These are phyloP conservation scores for Empis stercorea DNA, from an alignment of 2,888 invertebrate genomes.

Conservation along the genomic window DNA sequence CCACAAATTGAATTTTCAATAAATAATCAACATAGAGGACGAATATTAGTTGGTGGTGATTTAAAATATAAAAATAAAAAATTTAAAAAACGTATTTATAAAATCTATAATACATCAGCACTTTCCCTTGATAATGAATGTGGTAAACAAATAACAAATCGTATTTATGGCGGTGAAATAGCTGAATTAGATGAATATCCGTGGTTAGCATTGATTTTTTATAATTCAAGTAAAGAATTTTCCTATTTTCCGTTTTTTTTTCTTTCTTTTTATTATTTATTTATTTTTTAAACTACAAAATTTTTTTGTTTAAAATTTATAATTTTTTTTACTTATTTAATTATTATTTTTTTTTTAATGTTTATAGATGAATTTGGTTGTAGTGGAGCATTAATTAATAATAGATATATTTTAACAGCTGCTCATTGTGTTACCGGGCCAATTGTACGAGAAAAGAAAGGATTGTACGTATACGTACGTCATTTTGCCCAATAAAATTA, in stretches of 20 bases:
- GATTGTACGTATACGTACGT: conserved; percentile 38
- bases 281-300: too few species aligned
- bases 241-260: neutral
- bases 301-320: too few species aligned
- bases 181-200: conserved; percentile 52
- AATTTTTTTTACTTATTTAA: neutral
- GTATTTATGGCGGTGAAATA: conserved; percentile 46
- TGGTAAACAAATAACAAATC: conserved; percentile 44
- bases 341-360: conserved; percentile 12
- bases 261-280: too few species aligned
- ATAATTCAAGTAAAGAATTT: conserved; percentile 38
- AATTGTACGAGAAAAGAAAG: conserved; percentile 38
- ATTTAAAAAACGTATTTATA: conserved; percentile 29
- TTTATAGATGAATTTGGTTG: conserved; percentile 41
- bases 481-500: neutral
- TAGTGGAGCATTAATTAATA: conserved; percentile 47
- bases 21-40: neutral
- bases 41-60: conserved; percentile 1
- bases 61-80: conserved; percentile 21
- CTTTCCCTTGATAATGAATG: conserved; percentile 36
- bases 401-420: conserved; percentile 46
- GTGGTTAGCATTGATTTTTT: conserved; percentile 48
- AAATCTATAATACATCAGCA: conserved; percentile 14
- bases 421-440: conserved; percentile 47
- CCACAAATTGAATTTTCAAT: conserved; percentile 27